A percentile compares a stretch with the other conserved stretches of the same genome.
Evolutionary conservation across 1,140 invertebrate species (phyloP).

Genomic region (Micrasema longulum): DNA sequence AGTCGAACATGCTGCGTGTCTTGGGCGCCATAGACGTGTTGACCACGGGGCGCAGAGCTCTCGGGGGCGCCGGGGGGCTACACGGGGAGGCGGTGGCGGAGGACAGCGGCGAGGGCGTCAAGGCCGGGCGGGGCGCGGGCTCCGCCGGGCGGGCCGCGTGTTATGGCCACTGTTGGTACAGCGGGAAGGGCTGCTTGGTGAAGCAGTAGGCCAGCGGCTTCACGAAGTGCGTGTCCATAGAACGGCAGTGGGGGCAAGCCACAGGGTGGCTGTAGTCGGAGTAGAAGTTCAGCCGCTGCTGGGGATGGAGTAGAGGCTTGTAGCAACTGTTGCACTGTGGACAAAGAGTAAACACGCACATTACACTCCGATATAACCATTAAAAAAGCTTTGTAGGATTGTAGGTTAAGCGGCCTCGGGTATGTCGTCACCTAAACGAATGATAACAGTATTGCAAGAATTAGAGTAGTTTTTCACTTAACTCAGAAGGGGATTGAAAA

Average conservation of each 20-base stretch:
- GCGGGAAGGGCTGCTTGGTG: conserved; percentile 77
- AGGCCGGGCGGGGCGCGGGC: conserved; percentile 62
- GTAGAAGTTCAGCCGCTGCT: conserved; percentile 91
- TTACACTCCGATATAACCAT: no score
- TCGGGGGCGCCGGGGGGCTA: conserved; percentile 54
- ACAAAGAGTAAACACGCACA: no score
- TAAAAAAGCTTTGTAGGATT: no score
- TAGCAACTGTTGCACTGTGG: conserved; percentile 90
- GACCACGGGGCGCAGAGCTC: conserved; percentile 65
- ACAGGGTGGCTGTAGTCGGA: conserved; percentile 95
- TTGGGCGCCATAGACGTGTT: conserved; percentile 64
- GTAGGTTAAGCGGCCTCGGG: no score
- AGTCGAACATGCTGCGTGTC: conserved; percentile 49
- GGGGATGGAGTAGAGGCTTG: conserved; percentile 85
- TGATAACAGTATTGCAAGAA: no score
- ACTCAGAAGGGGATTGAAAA: no score
- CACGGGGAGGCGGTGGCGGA: conserved; percentile 45
- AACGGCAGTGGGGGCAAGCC: conserved; percentile 90
- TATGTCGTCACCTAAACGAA: no score
- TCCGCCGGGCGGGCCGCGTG: conserved; percentile 76
- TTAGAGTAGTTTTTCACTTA: no score
- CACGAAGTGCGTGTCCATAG: conserved; percentile 93
- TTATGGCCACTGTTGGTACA: conserved; percentile 86
- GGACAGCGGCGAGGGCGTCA: conserved; percentile 57
- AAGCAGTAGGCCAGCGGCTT: conserved; percentile 87